phyloP scores from a whole-genome alignment of 2,113 vertebrate genomes.

The Megaceryle maxima region DNA sequence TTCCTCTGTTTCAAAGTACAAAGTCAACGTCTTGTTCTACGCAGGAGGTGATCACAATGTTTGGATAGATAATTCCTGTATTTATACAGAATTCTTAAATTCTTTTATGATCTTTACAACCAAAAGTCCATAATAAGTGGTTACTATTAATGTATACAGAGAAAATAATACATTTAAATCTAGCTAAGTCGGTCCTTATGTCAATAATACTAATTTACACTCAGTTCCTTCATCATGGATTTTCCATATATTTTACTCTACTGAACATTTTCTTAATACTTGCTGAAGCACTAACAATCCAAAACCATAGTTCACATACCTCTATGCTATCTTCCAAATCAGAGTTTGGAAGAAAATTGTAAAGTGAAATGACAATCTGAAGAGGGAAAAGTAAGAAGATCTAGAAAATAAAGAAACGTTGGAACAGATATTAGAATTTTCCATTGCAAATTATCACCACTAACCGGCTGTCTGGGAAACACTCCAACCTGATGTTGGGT shows the following conservation, averaged over 20 bases:
- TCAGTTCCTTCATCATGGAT: background rate
- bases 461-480: conserved; percentile 70
- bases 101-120: background rate
- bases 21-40: background rate
- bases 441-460: conserved; percentile 70
- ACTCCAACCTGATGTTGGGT: conserved; percentile 70
- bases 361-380: conserved; percentile 13
- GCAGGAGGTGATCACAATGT: background rate
- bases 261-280: background rate
- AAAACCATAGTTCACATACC: background rate
- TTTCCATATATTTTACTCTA: background rate
- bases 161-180: background rate
- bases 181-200: background rate
- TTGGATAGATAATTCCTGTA: background rate
- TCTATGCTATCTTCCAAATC: background rate
- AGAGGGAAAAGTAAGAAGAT: conserved; percentile 47
- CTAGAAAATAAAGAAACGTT: conserved; percentile 65
- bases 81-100: background rate
- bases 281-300: background rate
- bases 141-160: background rate
- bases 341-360: background rate
- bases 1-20: background rate
- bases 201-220: background rate
- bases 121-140: background rate
- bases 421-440: conserved; percentile 71